Evolutionary conservation across 2,797 vertebrate genomes (phyloP).

Genomic region (Bradypodion pumilum): DNA sequence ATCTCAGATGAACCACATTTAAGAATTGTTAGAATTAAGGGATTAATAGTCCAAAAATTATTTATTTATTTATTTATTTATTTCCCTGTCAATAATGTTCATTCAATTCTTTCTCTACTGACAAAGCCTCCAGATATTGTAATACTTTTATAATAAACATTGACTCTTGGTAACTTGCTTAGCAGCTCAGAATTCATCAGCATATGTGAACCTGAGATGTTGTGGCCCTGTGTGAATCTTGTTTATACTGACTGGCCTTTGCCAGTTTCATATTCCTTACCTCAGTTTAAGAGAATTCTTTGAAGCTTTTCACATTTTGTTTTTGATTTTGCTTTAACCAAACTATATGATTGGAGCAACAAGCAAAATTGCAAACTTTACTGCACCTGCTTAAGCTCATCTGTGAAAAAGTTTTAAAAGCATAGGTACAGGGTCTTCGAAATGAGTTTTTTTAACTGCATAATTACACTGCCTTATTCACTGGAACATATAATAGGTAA

Average conservation of each 20-base stretch:
- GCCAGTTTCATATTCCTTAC: background rate
- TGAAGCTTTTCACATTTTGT: background rate
- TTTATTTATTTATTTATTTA: too few species aligned
- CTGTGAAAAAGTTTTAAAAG: background rate
- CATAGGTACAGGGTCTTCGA: background rate
- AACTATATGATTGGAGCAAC: background rate
- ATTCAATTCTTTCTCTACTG: background rate
- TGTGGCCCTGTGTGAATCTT: background rate
- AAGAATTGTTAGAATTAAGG: too few species aligned
- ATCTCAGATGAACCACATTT: too few species aligned
- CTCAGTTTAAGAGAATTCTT: background rate
- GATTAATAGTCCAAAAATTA: too few species aligned
- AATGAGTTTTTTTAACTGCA: background rate
- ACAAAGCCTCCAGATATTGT: background rate
- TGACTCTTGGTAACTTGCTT: background rate
- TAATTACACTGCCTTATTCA: background rate
- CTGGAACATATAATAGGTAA: background rate
- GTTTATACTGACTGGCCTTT: background rate
- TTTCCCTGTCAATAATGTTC: too few species aligned
- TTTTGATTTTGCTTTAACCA: background rate
- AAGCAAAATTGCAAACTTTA: background rate
- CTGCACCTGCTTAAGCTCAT: background rate
- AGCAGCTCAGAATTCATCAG: background rate
- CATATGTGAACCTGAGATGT: background rate
- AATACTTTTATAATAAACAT: background rate